Evolutionary conservation across 2,113 vertebrate species (phyloP), one percentile per base, ranked within the genome.

Genomic region (Uropsilus gracilis): DNA sequence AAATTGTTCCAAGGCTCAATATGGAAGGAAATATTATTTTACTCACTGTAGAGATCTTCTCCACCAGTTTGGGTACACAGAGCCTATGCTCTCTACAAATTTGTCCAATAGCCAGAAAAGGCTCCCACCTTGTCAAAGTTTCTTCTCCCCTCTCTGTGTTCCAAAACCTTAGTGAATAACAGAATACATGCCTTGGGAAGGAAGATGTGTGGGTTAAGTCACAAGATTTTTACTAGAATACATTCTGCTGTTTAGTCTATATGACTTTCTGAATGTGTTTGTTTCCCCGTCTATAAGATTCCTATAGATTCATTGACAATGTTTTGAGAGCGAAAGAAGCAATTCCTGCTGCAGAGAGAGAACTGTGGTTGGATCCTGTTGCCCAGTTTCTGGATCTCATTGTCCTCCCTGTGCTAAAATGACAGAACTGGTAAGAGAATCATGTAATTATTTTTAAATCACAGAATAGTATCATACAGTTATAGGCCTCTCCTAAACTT

Each of bases 241-340:
- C 2, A 81, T 96, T 32, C 16, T 86, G 55, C 34, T 46, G 16
- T 28, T 87, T 59, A 86, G 66, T 39, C 20, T 89, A 66, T 28
- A 50, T 16, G 9, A 5, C 84, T 32, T 71, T 89, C 20, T 88
- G 78, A 63, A 28, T 8, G 1, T 28, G 28, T 34, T 34, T 30
- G 2, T n/a, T 50, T 61, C 13, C 32, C 1, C 80, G 17, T 46
- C 30, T 42, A 32, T 53, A 39, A 63, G 50, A 46, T 7, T 81
- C 5, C 64, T 59, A 2, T 2, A 86, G 30, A 59, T 75, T 0
- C 50, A 3, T 71, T 32, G 75, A 13, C 57, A 59, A 61, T 2
- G 6, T 34, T 13, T 30, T 34, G 26, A 64, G 26, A 68, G 14
- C 30, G 8, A 0, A 4, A 63, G 18, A 12, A 63, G 39, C 26